A percentile compares a stretch with the other conserved stretches of the same genome.
Conservation (phyloP, 2,113 vertebrate genomes). For the Pantherophis guttatus region DNA sequence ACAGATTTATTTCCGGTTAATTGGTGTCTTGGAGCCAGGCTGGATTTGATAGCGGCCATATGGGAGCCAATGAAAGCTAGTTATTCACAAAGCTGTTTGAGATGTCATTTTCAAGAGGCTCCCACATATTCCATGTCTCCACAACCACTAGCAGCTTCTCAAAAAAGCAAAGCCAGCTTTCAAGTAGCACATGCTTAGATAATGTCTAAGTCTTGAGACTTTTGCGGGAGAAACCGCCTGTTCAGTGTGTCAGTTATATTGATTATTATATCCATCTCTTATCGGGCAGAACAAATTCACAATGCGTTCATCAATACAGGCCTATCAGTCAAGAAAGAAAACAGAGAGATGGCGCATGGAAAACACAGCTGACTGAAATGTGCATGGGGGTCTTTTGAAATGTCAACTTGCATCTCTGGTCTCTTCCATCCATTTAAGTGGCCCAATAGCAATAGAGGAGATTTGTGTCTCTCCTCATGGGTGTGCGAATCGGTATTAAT, state of each 20-base stretch:
- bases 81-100: background rate
- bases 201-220: background rate
- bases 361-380: too few relatives aligned
- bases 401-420: background rate
- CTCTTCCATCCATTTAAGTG: background rate
- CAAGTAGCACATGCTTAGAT: background rate
- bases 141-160: background rate
- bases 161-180: background rate
- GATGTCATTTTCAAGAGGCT: background rate
- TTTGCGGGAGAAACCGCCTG: background rate
- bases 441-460: too few relatives aligned
- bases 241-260: background rate
- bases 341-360: background rate
- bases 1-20: slow-evolving; percentile 55
- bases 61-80: background rate
- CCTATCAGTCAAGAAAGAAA: background rate
- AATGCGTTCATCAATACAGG: background rate
- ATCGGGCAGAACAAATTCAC: background rate
- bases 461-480: background rate
- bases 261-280: background rate
- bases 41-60: slow-evolving; percentile 1
- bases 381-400: background rate
- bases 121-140: background rate
- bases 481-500: background rate
- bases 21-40: slow-evolving; percentile 40